Conservation (phyloP, 2,113 vertebrate species). For the Taurulus bubalis region DNA sequence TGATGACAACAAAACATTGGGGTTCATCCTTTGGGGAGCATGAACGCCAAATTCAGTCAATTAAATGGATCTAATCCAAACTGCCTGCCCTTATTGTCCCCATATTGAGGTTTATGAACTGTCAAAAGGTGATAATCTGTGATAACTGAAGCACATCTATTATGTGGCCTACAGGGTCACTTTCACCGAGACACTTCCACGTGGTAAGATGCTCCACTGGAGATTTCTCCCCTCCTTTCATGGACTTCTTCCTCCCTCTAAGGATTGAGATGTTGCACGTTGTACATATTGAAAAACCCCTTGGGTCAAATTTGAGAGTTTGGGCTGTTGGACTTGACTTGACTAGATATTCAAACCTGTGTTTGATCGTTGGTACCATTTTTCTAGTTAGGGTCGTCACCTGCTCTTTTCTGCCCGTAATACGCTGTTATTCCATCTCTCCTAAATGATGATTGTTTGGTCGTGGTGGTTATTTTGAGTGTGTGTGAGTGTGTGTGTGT, state of each 20-base stretch:
- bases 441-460: conserved; percentile 62
- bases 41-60: neutral
- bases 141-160: no score
- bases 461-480: conserved; percentile 32
- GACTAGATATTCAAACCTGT: conserved; percentile 11
- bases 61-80: neutral
- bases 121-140: neutral
- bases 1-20: neutral
- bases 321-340: neutral
- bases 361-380: neutral
- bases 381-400: neutral
- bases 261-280: neutral
- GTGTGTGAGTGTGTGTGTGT: neutral
- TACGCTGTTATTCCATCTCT: conserved; percentile 55
- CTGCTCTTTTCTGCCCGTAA: conserved; percentile 43
- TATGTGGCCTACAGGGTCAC: no score
- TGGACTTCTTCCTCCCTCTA: no score
- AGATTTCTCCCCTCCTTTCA: neutral
- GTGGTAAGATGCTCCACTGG: no score
- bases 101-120: no score
- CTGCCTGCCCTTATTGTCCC: neutral
- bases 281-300: neutral
- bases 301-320: neutral
- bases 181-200: neutral
- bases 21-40: neutral